Conservation (phyloP, 1,140 invertebrate genomes). For the Scaptomyza graminum region DNA sequence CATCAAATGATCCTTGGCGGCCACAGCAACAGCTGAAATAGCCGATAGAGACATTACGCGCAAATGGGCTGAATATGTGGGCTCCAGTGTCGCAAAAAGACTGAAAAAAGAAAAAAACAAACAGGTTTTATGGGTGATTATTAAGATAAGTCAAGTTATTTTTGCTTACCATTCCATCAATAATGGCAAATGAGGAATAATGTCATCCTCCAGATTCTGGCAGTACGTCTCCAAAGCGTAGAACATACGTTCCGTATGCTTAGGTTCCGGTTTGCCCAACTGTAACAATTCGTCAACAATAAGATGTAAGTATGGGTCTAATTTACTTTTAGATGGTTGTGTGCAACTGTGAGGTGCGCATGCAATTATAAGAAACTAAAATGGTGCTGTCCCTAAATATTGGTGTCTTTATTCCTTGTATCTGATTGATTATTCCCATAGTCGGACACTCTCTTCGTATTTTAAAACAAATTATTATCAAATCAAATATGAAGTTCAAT, state of each 20-base stretch:
- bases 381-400: neutral
- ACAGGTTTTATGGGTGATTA: neutral
- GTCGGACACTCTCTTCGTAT: neutral
- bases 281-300: constrained; percentile 41
- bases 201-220: constrained; percentile 89
- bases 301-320: neutral
- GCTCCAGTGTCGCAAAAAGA: constrained; percentile 87
- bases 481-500: too few relatives aligned
- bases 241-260: constrained; percentile 89
- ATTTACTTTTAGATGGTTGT: neutral
- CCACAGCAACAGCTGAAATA: constrained; percentile 88
- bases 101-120: constrained; percentile 16
- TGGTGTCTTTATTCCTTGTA: neutral
- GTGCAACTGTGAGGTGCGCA: neutral
- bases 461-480: too few relatives aligned
- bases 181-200: constrained; percentile 89
- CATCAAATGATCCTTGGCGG: constrained; percentile 89
- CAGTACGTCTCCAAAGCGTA: constrained; percentile 93
- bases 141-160: neutral
- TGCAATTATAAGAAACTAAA: constrained; percentile 2
- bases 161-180: constrained; percentile 87
- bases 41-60: constrained; percentile 89
- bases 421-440: neutral
- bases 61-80: constrained; percentile 85
- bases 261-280: constrained; percentile 86